phyloP scores from a whole-genome alignment of 2,888 invertebrate species.

The Diaphora mendica region DNA sequence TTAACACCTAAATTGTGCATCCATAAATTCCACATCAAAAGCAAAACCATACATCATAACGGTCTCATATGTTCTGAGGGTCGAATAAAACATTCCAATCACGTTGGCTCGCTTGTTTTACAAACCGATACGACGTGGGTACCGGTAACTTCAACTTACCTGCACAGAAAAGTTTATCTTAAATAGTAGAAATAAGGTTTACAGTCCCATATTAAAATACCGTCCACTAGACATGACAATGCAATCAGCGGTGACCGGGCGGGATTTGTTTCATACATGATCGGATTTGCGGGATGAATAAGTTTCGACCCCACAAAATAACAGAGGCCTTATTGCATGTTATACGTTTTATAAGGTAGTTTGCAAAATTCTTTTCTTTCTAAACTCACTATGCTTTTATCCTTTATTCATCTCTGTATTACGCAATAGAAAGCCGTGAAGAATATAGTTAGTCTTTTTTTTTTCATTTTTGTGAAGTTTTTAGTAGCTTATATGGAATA shows the following conservation, averaged over 20 bases:
- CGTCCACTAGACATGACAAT: slow-evolving; percentile 83
- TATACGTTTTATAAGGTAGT: slow-evolving; percentile 79
- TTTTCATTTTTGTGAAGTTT: background rate
- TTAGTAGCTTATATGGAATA: background rate
- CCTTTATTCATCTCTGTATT: slow-evolving; percentile 1
- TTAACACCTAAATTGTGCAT: slow-evolving; percentile 59
- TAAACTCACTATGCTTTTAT: slow-evolving; percentile 45
- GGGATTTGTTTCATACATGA: slow-evolving; percentile 86
- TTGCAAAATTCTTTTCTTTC: slow-evolving; percentile 78
- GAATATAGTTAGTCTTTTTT: background rate
- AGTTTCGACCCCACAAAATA: slow-evolving; percentile 86
- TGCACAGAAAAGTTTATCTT: slow-evolving; percentile 25
- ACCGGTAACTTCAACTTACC: slow-evolving; percentile 56
- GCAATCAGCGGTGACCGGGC: slow-evolving; percentile 86
- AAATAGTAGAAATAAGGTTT: slow-evolving; percentile 37
- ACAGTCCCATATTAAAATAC: slow-evolving; percentile 39
- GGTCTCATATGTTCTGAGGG: slow-evolving; percentile 84
- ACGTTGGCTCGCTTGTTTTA: slow-evolving; percentile 85
- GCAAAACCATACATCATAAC: slow-evolving; percentile 82
- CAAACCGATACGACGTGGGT: slow-evolving; percentile 83
- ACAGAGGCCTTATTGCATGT: slow-evolving; percentile 80
- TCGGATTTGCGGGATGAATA: slow-evolving; percentile 86
- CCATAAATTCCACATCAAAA: slow-evolving; percentile 77
- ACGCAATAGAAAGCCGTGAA: background rate
- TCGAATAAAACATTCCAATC: slow-evolving; percentile 84